Conservation (phyloP, 2,113 vertebrate genomes). For the Oncorhynchus keta region DNA sequence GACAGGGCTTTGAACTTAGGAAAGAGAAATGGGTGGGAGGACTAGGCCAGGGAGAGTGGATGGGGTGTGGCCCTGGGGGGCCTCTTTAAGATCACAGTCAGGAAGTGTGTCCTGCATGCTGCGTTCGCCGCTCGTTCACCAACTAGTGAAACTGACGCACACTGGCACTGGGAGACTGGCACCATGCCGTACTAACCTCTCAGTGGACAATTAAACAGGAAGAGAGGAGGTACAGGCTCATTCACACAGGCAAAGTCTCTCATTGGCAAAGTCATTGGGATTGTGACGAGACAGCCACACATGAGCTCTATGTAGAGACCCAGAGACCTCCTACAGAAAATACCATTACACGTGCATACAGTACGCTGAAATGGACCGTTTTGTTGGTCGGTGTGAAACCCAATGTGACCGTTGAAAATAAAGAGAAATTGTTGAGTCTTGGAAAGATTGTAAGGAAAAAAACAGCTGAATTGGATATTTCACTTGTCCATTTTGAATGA, state of each 20-base stretch:
- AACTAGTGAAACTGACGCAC: constrained; percentile 40
- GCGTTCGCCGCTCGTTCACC: constrained; percentile 13
- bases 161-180: constrained; percentile 47
- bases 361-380: constrained; percentile 17
- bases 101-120: neutral
- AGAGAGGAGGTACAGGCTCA: constrained; percentile 66
- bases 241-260: constrained; percentile 60
- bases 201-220: constrained; percentile 67
- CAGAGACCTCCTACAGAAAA: constrained; percentile 66
- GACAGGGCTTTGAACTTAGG: neutral
- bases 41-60: neutral
- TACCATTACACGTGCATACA: constrained; percentile 40
- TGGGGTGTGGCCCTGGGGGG: neutral
- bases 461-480: constrained; percentile 38
- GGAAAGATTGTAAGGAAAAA: neutral
- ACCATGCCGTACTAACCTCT: constrained; percentile 36
- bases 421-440: neutral
- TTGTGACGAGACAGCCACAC: constrained; percentile 70
- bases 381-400: neutral
- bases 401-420: neutral
- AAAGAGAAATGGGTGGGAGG: neutral
- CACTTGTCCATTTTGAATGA: constrained; percentile 28
- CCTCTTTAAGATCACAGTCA: neutral
- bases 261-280: constrained; percentile 63
- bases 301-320: constrained; percentile 60